A percentile compares a stretch with the other conserved stretches of the same genome.
Evolutionary conservation across 2,888 invertebrate species (phyloP).

Genomic region (Agrypnus murinus): DNA sequence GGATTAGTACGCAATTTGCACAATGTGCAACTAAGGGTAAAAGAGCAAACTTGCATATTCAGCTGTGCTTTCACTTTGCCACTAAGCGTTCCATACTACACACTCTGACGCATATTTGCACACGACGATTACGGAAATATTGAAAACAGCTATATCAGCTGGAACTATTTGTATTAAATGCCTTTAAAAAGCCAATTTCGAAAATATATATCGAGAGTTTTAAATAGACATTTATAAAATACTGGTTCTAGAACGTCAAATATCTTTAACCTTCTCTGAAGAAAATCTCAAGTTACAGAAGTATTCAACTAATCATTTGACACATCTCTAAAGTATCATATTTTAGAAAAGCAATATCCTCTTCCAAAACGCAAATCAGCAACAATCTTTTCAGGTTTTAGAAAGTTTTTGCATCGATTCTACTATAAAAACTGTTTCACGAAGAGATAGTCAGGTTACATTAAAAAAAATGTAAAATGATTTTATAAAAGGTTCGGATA

Average conservation of each 20-base stretch:
- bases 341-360: conserved; percentile 11
- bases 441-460: no score
- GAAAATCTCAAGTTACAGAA: background rate
- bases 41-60: conserved; percentile 37
- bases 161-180: background rate
- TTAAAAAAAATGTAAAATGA: background rate
- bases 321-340: conserved; percentile 14
- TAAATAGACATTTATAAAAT: no score
- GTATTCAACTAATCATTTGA: conserved; percentile 2
- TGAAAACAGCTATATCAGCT: background rate
- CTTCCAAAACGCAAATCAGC: conserved; percentile 10
- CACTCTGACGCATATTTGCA: conserved; percentile 18
- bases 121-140: background rate
- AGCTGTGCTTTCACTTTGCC: conserved; percentile 30
- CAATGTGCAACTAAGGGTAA: conserved; percentile 37
- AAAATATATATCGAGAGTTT: no score
- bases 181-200: no score
- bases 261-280: background rate
- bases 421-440: no score
- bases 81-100: conserved; percentile 18
- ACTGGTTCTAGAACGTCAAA: no score
- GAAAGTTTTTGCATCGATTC: no score
- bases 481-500: background rate
- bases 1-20: conserved; percentile 52
- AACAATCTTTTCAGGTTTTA: no score